Evolutionary conservation across 1,140 invertebrate genomes (phyloP).

Genomic region (Nasonia longicornis): DNA sequence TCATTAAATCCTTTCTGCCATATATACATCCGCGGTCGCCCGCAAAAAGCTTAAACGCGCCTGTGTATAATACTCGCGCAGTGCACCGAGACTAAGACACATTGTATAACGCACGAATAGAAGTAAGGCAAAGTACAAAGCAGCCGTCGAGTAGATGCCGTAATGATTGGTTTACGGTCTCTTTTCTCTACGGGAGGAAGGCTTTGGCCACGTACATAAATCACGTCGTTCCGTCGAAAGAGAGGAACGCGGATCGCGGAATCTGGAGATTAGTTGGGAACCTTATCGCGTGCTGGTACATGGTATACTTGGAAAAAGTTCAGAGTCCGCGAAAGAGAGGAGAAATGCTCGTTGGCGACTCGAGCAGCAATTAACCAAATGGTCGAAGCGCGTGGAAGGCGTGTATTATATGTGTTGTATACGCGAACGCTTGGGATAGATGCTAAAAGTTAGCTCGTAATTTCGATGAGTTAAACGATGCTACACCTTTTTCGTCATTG

Average conservation of each 20-base stretch:
- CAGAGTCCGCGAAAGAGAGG: not conserved
- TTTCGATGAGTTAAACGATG: not conserved
- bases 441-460: constrained; percentile 1
- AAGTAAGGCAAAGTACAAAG: not conserved
- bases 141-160: not conserved
- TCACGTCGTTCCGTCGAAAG: not conserved
- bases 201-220: not conserved
- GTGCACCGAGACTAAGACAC: not conserved
- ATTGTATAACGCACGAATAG: constrained; percentile 6
- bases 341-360: not conserved
- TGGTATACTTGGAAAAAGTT: not conserved
- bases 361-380: not conserved
- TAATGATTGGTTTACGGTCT: constrained; percentile 1
- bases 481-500: not conserved
- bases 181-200: not conserved
- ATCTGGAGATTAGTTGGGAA: not conserved
- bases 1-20: constrained; percentile 1
- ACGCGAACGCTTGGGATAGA: not conserved
- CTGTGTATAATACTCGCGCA: not conserved
- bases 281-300: not conserved
- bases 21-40: not conserved
- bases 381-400: not conserved
- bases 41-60: not conserved
- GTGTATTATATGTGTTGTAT: not conserved
- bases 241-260: not conserved